Percentiles rank a stretch among this genome's conserved stretches.
These are phyloP conservation scores for Piprites chloris DNA, from an alignment of 2,113 vertebrate species.

Conservation along the genomic window DNA sequence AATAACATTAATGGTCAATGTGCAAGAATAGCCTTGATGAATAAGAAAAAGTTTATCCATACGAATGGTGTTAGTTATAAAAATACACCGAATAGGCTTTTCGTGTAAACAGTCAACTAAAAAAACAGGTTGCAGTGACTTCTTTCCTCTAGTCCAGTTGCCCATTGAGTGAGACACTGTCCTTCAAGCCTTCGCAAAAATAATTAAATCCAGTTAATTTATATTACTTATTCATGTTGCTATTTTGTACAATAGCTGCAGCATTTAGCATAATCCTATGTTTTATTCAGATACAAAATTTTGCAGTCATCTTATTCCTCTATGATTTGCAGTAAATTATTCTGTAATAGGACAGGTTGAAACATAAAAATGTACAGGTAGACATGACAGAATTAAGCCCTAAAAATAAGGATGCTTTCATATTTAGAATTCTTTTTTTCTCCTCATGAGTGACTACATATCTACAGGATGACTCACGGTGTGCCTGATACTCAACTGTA, in stretches of 20 bases:
- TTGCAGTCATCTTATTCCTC: neutral
- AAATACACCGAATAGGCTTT: neutral
- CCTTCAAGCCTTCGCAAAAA: neutral
- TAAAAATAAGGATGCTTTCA: neutral
- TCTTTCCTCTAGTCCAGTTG: neutral
- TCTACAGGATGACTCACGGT: neutral
- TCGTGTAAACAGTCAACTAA: neutral
- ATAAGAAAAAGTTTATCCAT: neutral
- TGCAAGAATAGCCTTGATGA: neutral
- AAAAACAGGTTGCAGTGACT: neutral
- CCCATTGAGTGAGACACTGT: neutral
- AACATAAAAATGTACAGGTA: neutral
- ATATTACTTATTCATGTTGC: neutral
- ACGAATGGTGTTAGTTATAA: neutral
- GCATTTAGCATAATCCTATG: neutral
- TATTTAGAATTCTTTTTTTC: neutral
- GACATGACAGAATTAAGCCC: neutral
- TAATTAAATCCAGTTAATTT: neutral
- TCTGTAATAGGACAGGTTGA: neutral
- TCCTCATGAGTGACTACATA: neutral
- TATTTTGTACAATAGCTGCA: neutral
- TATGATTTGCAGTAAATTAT: neutral
- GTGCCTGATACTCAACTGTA: neutral
- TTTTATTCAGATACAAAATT: neutral
- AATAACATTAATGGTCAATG: neutral